phyloP scores from a whole-genome alignment of 1,140 invertebrate genomes.

The Hylaeus volcanicus region DNA sequence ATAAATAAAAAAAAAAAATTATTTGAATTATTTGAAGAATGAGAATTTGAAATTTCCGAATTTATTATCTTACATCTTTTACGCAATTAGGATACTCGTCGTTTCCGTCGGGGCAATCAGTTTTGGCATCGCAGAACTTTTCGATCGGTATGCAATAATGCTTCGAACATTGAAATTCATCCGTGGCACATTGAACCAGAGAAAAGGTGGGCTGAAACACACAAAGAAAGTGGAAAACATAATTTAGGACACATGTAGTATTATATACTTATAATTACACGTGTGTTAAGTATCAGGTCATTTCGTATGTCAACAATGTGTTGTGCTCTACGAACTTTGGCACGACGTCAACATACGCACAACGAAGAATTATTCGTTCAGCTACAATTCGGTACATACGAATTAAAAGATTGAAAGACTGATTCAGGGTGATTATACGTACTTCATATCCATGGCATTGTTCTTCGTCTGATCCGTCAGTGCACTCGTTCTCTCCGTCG shows the following conservation, averaged over 20 bases:
- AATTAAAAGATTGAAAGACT: too few relatives aligned
- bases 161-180: slow-evolving; percentile 80
- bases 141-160: slow-evolving; percentile 87
- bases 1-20: neutral
- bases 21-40: neutral
- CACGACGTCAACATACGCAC: too few relatives aligned
- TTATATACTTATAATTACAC: neutral
- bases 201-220: neutral
- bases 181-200: slow-evolving; percentile 24
- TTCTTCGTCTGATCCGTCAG: slow-evolving; percentile 87
- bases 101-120: slow-evolving; percentile 87
- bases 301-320: too few relatives aligned
- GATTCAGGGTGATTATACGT: neutral
- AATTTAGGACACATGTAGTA: neutral
- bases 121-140: slow-evolving; percentile 88
- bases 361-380: too few relatives aligned
- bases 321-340: too few relatives aligned
- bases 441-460: slow-evolving; percentile 37
- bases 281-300: neutral
- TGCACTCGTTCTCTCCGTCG: slow-evolving; percentile 88
- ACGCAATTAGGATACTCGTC: slow-evolving; percentile 84
- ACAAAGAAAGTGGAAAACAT: neutral
- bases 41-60: neutral
- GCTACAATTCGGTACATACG: too few relatives aligned
- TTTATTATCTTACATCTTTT: slow-evolving; percentile 42